Conservation (phyloP, 2,888 invertebrate genomes). For the Eupithecia tripunctaria region DNA sequence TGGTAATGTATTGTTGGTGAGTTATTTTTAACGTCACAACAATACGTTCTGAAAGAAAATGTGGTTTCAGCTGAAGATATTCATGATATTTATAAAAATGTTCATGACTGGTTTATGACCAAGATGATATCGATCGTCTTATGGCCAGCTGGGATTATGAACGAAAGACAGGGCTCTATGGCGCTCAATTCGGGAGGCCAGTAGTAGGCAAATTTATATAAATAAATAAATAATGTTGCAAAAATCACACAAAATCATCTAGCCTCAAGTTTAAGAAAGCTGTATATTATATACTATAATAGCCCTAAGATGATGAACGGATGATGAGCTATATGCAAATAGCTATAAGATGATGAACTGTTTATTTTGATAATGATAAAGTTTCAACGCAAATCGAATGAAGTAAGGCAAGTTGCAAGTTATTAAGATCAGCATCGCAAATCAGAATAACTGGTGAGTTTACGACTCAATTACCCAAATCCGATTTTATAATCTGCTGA, state of each 20-base stretch:
- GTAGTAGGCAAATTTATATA: background rate
- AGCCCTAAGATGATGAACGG: too few species aligned
- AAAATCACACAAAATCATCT: too few species aligned
- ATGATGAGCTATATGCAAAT: too few species aligned
- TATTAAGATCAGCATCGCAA: slow-evolving; percentile 24
- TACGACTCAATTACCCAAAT: slow-evolving; percentile 81
- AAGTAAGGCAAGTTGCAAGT: slow-evolving; percentile 6
- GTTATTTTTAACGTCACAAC: slow-evolving; percentile 26
- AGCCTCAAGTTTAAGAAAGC: too few species aligned
- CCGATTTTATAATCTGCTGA: slow-evolving; percentile 81
- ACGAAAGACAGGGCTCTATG: too few species aligned
- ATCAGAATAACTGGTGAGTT: slow-evolving; percentile 52
- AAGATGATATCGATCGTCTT: too few species aligned
- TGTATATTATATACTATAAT: too few species aligned
- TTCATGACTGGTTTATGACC: too few species aligned
- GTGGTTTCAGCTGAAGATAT: background rate
- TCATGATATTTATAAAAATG: too few species aligned
- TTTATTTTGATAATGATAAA: background rate
- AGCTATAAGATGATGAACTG: background rate
- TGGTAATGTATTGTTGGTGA: slow-evolving; percentile 31
- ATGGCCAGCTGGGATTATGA: too few species aligned
- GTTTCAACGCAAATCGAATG: background rate
- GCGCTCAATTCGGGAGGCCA: background rate
- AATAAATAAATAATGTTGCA: too few species aligned
- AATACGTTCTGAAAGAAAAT: slow-evolving; percentile 13